Evolutionary conservation across 2,797 vertebrate species (phyloP), one percentile per base, ranked within the genome.

Genomic region (Xiphophorus birchmanni): DNA sequence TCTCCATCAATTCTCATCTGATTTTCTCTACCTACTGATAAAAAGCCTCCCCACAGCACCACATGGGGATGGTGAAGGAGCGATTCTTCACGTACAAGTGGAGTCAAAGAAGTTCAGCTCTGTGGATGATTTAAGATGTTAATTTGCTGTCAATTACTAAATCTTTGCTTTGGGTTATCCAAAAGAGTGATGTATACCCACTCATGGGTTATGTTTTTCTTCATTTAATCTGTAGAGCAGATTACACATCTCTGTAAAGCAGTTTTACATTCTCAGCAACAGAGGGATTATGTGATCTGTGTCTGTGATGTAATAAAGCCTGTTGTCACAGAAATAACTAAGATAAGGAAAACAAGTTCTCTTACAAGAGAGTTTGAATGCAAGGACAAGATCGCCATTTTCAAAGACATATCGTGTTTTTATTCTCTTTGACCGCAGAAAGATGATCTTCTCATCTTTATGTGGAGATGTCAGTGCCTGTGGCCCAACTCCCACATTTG

Each of bases 101-200:
- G 3, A 5, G 21, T 29, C 11, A 45, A 45, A 54, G 78, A 78
- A 72, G 81, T 84, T 67, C 40, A 12, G n/a, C 79, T 83, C 56
- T 86, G 56, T 76, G 79, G 69, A 84, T 86, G 29, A 89, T 84
- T 82, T 42, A 56, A 74, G 63, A 21, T 48, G 29, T 26, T 72
- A 15, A 48, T 74, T 15, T 50, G 73, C 83, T 84, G 84, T 85
- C 88, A n/a, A 75, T 87, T 90, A 75, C 73, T 37, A 77, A 84
- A 81, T 63, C 32, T 32, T 17, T 12, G 52, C 78, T 52, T 76
- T 73, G 74, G 84, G 63, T 65, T 77, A 75, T 82, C 77, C 18
- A 72, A 48, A 79, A 74, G 74, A 76, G n/a, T 3, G 29, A 54
- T 48, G 52, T 54, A 80, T 40, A n/a, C 37, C 63, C 0, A 0